phyloP scores from a whole-genome alignment of 2,797 vertebrate species.

The Megaceryle alcyon region DNA sequence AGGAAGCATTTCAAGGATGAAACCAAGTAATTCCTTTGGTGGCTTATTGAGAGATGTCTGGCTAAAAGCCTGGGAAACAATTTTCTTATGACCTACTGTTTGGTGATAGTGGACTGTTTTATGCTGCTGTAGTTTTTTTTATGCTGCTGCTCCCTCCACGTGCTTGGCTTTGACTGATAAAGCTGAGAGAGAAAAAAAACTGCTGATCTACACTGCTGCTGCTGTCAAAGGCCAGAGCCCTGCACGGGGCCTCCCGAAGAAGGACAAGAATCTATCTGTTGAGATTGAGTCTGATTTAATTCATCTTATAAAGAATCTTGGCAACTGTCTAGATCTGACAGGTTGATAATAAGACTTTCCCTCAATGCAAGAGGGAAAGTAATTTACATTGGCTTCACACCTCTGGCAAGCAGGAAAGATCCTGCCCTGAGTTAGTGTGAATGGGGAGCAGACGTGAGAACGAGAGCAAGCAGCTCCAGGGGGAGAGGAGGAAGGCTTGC shows the following conservation, averaged over 20 bases:
- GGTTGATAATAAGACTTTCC: constrained; percentile 67
- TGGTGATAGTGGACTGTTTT: background rate
- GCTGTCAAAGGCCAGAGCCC: constrained; percentile 27
- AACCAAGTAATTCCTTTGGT: constrained; percentile 12
- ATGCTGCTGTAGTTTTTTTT: background rate
- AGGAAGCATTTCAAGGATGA: background rate
- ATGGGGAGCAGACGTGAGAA: constrained; percentile 21
- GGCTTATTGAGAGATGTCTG: background rate
- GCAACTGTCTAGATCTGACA: constrained; percentile 61
- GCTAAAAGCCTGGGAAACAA: constrained; percentile 41
- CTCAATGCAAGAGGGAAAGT: constrained; percentile 52
- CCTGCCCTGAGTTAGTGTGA: background rate
- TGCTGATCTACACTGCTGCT: background rate
- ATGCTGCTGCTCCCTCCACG: background rate
- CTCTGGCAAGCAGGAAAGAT: constrained; percentile 56
- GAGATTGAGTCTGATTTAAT: constrained; percentile 35
- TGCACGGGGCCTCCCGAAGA: constrained; percentile 2
- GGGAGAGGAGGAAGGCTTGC: background rate
- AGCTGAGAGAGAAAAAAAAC: background rate
- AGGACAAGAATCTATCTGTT: constrained; percentile 18
- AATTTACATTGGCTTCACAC: constrained; percentile 72
- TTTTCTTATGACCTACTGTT: constrained; percentile 25
- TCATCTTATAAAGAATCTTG: constrained; percentile 50
- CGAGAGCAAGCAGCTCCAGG: background rate
- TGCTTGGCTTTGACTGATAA: constrained; percentile 21